Conservation (phyloP, 2,888 invertebrate species). For the Brenthis daphne region DNA sequence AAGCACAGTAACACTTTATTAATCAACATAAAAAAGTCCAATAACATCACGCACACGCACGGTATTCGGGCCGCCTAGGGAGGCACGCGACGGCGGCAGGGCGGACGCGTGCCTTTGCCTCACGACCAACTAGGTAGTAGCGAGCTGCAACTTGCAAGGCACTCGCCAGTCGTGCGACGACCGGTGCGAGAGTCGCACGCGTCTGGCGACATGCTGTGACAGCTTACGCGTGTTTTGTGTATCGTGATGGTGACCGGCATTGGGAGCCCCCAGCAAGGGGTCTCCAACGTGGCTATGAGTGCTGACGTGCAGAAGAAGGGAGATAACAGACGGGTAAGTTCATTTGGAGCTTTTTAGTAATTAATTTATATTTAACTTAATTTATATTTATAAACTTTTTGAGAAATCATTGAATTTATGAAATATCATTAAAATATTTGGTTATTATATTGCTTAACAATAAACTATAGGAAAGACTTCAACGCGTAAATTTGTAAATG, state of each 20-base stretch:
- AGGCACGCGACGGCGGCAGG: slow-evolving; percentile 59
- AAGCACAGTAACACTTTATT: not conserved
- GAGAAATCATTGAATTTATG: too few relatives aligned
- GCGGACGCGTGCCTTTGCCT: slow-evolving; percentile 59
- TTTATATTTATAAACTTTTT: too few relatives aligned
- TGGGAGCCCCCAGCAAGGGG: slow-evolving; percentile 60
- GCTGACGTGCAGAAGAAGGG: slow-evolving; percentile 63
- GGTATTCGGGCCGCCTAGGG: slow-evolving; percentile 24
- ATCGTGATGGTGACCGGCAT: slow-evolving; percentile 73
- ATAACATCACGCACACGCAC: not conserved
- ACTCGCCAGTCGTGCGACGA: slow-evolving; percentile 72
- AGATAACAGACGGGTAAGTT: slow-evolving; percentile 74
- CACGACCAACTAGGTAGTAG: slow-evolving; percentile 39
- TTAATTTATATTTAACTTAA: too few relatives aligned
- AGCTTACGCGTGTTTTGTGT: slow-evolving; percentile 42
- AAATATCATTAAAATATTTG: not conserved
- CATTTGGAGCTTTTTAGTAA: slow-evolving; percentile 12
- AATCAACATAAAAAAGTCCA: too few relatives aligned
- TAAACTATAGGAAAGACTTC: slow-evolving; percentile 35
- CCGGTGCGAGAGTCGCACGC: slow-evolving; percentile 52
- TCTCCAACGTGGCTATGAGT: slow-evolving; percentile 49
- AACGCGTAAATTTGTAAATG: slow-evolving; percentile 27
- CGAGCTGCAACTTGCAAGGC: slow-evolving; percentile 37
- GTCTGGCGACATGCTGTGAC: slow-evolving; percentile 41
- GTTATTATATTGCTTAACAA: not conserved